Percentiles rank a stretch among this genome's conserved stretches.
Conservation (phyloP, 2,888 invertebrate species). For the Gerris lacustris region DNA sequence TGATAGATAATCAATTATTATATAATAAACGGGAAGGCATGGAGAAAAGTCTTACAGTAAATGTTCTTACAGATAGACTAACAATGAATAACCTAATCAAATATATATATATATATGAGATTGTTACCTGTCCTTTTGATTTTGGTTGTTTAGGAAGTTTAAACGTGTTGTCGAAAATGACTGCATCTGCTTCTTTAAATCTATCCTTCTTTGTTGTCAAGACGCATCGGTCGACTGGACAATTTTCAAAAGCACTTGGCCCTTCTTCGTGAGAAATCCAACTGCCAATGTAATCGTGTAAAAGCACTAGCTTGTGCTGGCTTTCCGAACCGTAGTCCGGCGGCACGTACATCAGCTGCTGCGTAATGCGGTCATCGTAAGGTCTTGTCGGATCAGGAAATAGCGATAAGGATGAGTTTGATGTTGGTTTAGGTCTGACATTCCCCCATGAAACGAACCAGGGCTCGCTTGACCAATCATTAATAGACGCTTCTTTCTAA, state of each 20-base stretch:
- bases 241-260: not conserved
- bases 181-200: not conserved
- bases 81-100: too few relatives aligned
- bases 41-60: too few relatives aligned
- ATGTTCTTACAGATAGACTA: too few relatives aligned
- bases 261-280: not conserved
- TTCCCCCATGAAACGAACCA: not conserved
- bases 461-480: not conserved
- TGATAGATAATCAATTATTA: too few relatives aligned
- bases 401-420: not conserved
- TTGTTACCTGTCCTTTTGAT: too few relatives aligned
- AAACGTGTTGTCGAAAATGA: not conserved
- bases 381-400: not conserved
- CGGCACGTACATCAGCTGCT: not conserved
- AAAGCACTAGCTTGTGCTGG: not conserved
- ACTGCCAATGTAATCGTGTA: not conserved
- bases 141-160: too few relatives aligned
- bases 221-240: not conserved
- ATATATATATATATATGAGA: too few relatives aligned
- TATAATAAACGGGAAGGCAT: too few relatives aligned
- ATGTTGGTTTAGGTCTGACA: not conserved
- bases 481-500: too few relatives aligned
- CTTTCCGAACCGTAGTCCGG: not conserved
- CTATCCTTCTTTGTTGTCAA: not conserved
- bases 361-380: not conserved